phyloP scores from a whole-genome alignment of 2,113 vertebrate genomes.

The Conger conger region DNA sequence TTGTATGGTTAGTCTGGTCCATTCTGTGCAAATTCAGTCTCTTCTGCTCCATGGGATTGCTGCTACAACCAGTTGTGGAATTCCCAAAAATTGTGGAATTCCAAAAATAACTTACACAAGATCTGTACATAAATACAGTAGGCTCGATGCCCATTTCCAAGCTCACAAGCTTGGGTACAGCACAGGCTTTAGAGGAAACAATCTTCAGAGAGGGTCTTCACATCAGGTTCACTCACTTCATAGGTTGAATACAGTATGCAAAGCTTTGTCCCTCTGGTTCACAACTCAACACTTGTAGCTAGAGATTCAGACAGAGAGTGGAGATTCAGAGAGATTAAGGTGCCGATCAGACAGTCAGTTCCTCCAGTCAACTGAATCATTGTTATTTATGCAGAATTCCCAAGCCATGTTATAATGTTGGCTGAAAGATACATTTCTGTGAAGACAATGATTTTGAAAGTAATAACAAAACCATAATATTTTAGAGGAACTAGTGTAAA shows the following conservation, averaged over 20 bases:
- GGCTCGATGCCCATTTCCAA: conserved; percentile 52
- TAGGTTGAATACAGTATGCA: too few species aligned
- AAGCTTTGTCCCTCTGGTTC: background rate
- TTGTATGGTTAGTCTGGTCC: conserved; percentile 50
- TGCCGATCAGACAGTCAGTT: background rate
- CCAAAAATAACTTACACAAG: conserved; percentile 76
- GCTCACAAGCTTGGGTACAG: conserved; percentile 44
- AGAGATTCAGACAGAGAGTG: background rate
- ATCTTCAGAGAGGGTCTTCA: conserved; percentile 6
- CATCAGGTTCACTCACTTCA: background rate
- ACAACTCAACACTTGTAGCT: background rate
- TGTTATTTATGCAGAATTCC: background rate
- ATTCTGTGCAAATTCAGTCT: conserved; percentile 56
- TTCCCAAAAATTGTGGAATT: conserved; percentile 39
- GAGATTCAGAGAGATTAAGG: background rate
- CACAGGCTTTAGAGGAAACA: conserved; percentile 45
- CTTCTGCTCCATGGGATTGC: conserved; percentile 31
- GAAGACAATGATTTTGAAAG: background rate
- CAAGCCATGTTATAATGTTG: background rate
- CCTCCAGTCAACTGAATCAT: background rate
- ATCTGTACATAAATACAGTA: conserved; percentile 85
- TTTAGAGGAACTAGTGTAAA: background rate
- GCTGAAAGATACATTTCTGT: conserved; percentile 11
- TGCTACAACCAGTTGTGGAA: conserved; percentile 38
- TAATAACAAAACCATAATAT: background rate